A percentile compares a stretch with the other conserved stretches of the same genome.
phyloP scores from a whole-genome alignment of 2,797 vertebrate species.

The Bradypus variegatus region DNA sequence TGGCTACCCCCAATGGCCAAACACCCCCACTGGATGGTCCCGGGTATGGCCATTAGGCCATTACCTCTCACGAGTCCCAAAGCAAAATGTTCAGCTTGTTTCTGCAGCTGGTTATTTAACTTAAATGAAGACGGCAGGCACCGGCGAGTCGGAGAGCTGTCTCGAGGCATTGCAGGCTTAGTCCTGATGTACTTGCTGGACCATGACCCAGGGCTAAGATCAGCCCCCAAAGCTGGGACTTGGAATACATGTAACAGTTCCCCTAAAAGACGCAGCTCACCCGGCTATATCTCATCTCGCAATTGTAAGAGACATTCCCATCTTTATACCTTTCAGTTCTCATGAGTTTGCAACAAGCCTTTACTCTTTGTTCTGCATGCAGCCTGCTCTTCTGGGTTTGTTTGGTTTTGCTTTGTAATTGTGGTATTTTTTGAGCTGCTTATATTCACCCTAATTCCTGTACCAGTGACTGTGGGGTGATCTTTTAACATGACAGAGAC shows the following conservation, averaged over 20 bases:
- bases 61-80: not conserved
- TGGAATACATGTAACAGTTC: fast-evolving
- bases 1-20: fast-evolving
- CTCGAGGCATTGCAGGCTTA: fast-evolving
- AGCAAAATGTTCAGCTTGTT: fast-evolving
- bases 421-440: not conserved
- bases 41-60: not conserved
- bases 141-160: fast-evolving
- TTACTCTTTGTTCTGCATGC: not conserved
- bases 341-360: not conserved
- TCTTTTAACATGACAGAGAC: not conserved
- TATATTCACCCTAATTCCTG: not conserved
- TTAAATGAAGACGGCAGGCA: fast-evolving
- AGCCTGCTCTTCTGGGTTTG: not conserved
- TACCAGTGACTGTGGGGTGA: not conserved
- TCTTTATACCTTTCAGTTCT: not conserved
- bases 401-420: not conserved
- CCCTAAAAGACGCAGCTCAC: fast-evolving
- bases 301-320: fast-evolving
- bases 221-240: not conserved
- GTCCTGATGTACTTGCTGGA: fast-evolving
- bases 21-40: not conserved
- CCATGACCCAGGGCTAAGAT: fast-evolving
- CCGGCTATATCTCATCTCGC: not conserved
- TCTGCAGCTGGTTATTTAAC: not conserved